Percentiles rank a stretch among this genome's conserved stretches.
Evolutionary conservation across 2,797 vertebrate species (phyloP).

Genomic region (Tragopan temminckii): DNA sequence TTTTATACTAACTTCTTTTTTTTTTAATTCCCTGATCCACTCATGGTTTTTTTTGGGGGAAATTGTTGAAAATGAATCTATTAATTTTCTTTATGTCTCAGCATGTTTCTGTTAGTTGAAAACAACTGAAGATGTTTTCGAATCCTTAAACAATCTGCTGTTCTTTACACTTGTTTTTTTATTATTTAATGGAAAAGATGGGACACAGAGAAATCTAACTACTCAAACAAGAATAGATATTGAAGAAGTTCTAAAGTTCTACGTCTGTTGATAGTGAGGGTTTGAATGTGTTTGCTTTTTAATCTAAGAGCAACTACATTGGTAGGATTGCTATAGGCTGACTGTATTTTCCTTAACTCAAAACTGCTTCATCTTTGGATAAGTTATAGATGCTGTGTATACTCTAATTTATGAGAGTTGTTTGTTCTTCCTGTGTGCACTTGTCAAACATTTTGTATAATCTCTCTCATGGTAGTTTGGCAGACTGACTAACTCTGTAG

Average conservation of each 20-base stretch:
- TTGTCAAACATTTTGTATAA: background rate
- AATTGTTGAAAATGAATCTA: background rate
- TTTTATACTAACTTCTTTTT: background rate
- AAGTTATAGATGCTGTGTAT: background rate
- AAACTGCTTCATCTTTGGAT: background rate
- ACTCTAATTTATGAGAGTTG: background rate
- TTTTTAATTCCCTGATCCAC: background rate
- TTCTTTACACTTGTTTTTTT: background rate
- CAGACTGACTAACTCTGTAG: background rate
- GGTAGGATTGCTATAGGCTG: background rate
- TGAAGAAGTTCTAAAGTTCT: background rate
- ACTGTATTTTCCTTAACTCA: background rate
- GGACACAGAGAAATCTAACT: background rate
- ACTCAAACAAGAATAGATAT: background rate
- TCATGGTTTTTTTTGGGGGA: fast-evolving
- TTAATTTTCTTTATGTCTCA: background rate
- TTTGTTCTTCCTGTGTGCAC: background rate
- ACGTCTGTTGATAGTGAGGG: fast-evolving
- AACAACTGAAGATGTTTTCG: background rate
- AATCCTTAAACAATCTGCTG: background rate
- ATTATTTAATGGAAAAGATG: background rate
- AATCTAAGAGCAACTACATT: background rate
- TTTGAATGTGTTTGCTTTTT: background rate
- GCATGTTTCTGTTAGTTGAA: background rate
- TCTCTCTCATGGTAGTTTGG: background rate